Conservation (phyloP, 2,888 invertebrate species). For the Heliconius charithonia region DNA sequence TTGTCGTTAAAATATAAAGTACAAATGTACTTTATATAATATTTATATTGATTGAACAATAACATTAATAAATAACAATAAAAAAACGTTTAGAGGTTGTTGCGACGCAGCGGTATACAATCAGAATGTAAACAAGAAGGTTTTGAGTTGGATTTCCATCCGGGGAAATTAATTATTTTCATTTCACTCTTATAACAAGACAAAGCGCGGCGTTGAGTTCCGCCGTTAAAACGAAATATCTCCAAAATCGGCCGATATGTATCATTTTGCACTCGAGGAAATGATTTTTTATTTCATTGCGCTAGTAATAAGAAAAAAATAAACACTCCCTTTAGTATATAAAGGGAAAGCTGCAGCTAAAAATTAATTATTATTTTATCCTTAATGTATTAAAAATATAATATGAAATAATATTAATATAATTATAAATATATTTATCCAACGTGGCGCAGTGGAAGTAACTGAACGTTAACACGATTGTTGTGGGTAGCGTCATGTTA, state of each 20-base stretch:
- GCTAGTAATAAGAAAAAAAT: not conserved
- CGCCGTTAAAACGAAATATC: not conserved
- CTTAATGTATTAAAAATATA: not conserved
- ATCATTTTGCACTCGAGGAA: too few relatives aligned
- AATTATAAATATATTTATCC: too few relatives aligned
- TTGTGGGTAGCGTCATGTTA: too few relatives aligned
- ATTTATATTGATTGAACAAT: not conserved
- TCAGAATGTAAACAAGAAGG: not conserved
- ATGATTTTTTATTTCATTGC: too few relatives aligned
- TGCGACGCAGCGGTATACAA: not conserved
- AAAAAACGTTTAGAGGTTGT: not conserved
- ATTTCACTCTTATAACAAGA: not conserved
- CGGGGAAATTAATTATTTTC: not conserved
- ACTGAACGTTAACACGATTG: too few relatives aligned
- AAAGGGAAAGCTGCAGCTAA: not conserved
- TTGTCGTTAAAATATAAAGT: not conserved
- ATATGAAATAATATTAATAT: too few relatives aligned
- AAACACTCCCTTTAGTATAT: not conserved
- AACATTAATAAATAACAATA: too few relatives aligned
- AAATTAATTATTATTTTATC: not conserved
- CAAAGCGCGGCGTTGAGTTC: not conserved
- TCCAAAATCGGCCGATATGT: too few relatives aligned
- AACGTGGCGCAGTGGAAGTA: too few relatives aligned
- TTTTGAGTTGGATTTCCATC: not conserved
- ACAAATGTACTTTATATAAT: too few relatives aligned